Evolutionary conservation across 2,113 vertebrate genomes (phyloP).

Genomic region (human (Homo sapiens)): DNA sequence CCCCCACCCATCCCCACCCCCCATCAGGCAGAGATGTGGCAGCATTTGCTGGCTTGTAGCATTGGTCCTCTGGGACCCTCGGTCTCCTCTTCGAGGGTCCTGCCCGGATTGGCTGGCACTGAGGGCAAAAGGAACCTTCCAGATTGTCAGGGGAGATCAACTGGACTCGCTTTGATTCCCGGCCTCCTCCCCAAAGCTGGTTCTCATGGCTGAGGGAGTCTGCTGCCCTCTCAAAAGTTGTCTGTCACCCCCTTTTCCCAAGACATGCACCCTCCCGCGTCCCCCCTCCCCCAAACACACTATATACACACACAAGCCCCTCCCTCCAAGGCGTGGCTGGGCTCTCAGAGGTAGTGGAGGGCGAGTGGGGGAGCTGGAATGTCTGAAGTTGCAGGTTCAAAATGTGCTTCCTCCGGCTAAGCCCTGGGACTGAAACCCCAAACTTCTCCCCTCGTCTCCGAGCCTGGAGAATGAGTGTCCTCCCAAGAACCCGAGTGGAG

Average conservation of each 20-base stretch:
- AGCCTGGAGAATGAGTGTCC: neutral
- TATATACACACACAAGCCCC: conserved; percentile 65
- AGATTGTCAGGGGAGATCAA: conserved; percentile 42
- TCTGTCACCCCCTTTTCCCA: conserved; percentile 53
- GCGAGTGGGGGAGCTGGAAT: conserved; percentile 49
- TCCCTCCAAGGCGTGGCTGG: conserved; percentile 53
- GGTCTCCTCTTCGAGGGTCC: conserved; percentile 63
- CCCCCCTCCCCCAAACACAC: conserved; percentile 62
- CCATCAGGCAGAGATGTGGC: conserved; percentile 72
- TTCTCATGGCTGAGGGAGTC: conserved; percentile 44
- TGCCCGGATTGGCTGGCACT: conserved; percentile 69
- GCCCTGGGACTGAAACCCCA: neutral
- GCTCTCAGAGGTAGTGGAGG: conserved; percentile 74
- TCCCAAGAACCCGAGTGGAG: conserved; percentile 36
- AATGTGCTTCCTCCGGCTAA: neutral
- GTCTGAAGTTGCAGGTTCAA: conserved; percentile 53
- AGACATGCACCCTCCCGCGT: conserved; percentile 75
- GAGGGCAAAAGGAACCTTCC: conserved; percentile 66
- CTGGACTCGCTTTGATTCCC: neutral
- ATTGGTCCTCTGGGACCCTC: conserved; percentile 73
- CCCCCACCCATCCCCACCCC: conserved; percentile 28
- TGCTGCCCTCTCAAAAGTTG: conserved; percentile 58
- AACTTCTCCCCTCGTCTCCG: conserved; percentile 34
- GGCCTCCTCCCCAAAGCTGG: conserved; percentile 5
- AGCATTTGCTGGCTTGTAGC: conserved; percentile 76